Base-by-base conservation (phyloP, 2,113 vertebrate genomes). In the Myotis davidii region DNA sequence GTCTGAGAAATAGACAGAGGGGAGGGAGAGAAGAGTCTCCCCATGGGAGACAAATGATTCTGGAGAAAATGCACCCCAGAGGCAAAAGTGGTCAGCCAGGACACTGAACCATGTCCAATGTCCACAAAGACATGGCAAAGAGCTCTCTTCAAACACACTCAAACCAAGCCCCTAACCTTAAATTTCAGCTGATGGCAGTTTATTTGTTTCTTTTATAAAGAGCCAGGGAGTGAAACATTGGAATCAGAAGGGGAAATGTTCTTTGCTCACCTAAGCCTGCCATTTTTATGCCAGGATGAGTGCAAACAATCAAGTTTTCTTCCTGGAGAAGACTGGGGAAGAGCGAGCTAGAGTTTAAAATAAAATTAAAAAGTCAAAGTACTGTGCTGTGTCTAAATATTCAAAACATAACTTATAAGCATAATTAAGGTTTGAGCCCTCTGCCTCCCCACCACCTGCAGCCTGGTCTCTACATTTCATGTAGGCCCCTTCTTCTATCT, bases 1-100 rank as follows among this genome's bases (percentile, higher is more conserved):
- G 59, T 92, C 76, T 84, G 90, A 94, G 76, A 69, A 83, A 93
- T 3, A 72, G 77, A 74, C 61, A n/a, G 70, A 88, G 23, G n/a
- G 23, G 18, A 34, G 13, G 25, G 16, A 45, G 67, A 74, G 54
- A 54, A 25, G 21, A 42, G 32, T 34, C 61, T 77, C 90, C 74
- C 54, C 5, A 29, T 27, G 27, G 21, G 50, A 79, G 34, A 85
- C 34, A 61, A 39, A 87, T 17, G 90, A 32, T 64, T 59, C 76
- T 29, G 45, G 29, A 70, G 64, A 94, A 85, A 59, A 54, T 2
- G 21, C 0, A 5, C 45, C 81, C 85, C 50, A 39, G 23, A 37
- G 69, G 45, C 39, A 85, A 42, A 78, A 0, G 0, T 6, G 52
- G 88, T 48, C 65, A 67, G 67, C 23, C 17, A 42, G 25, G 83